Percentiles rank a stretch among this genome's conserved stretches.
These are phyloP conservation scores for Cremastinae sp. DNA, from an alignment of 2,888 invertebrate species.

Conservation along the genomic window DNA sequence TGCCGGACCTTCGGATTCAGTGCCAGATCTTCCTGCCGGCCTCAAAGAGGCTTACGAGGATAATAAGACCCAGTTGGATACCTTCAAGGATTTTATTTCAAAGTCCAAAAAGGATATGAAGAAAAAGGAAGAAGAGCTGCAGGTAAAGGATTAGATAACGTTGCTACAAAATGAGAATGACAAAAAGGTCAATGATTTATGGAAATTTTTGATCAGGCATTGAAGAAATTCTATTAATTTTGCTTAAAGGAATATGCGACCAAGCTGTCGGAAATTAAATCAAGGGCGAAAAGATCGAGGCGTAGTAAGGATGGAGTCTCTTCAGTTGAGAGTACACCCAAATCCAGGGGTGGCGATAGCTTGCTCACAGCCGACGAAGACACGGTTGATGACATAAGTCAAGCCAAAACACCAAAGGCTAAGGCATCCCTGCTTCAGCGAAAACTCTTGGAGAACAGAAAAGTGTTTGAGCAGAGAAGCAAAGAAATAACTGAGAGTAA, in stretches of 20 bases:
- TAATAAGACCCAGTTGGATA: slow-evolving; percentile 73
- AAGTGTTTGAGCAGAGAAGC: slow-evolving; percentile 78
- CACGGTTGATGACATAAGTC: slow-evolving; percentile 72
- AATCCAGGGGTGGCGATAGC: slow-evolving; percentile 64
- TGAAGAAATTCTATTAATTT: background rate
- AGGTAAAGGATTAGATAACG: slow-evolving; percentile 68
- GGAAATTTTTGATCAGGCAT: too few relatives aligned
- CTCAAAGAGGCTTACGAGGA: slow-evolving; percentile 71
- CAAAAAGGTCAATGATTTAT: too few relatives aligned
- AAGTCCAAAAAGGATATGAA: slow-evolving; percentile 75
- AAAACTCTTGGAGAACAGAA: slow-evolving; percentile 79
- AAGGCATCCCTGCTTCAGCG: slow-evolving; percentile 77
- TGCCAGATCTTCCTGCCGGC: slow-evolving; percentile 45
- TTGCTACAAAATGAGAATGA: too few relatives aligned
- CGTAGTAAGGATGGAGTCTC: slow-evolving; percentile 70
- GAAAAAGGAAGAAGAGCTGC: slow-evolving; percentile 77
- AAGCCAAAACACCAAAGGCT: slow-evolving; percentile 76
- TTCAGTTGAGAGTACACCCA: slow-evolving; percentile 68
- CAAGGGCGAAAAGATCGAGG: slow-evolving; percentile 76
- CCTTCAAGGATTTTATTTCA: slow-evolving; percentile 76
- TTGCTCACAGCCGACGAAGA: slow-evolving; percentile 64
- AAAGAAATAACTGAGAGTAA: slow-evolving; percentile 78
- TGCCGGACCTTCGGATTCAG: slow-evolving; percentile 67
- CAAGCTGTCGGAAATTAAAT: slow-evolving; percentile 79
- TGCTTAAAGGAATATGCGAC: slow-evolving; percentile 78